Conservation (phyloP, 1,140 invertebrate species). For the Zaprionus kolodkinae region DNA sequence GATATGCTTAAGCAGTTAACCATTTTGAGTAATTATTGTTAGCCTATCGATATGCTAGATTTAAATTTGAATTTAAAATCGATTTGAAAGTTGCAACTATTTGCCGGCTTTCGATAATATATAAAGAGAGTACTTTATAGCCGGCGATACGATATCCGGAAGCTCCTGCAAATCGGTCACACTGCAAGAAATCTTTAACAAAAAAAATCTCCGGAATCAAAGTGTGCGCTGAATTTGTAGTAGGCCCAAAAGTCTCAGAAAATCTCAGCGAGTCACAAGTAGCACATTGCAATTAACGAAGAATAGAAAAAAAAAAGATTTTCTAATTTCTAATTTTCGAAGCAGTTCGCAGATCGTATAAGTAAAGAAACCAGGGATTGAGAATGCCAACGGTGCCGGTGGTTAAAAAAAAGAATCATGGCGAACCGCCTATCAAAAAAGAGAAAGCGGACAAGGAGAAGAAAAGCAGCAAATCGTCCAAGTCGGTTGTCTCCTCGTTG, state of each 20-base stretch:
- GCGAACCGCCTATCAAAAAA: conserved; percentile 4
- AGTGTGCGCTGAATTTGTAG: not conserved
- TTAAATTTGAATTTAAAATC: not conserved
- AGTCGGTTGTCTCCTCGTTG: not conserved
- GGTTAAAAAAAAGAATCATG: not conserved
- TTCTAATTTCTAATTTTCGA: not conserved
- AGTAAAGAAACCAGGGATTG: not conserved
- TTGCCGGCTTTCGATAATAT: not conserved
- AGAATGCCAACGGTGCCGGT: conserved; percentile 16
- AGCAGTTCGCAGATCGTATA: not conserved
- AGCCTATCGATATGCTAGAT: too few relatives aligned
- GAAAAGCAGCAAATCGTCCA: not conserved
- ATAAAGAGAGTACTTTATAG: not conserved
- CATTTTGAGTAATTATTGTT: too few relatives aligned
- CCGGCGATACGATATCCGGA: not conserved
- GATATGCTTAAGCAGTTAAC: not conserved
- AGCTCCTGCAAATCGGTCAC: not conserved
- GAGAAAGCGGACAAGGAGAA: conserved; percentile 11
- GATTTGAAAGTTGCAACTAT: not conserved
- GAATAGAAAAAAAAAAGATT: not conserved
- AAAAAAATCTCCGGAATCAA: not conserved
- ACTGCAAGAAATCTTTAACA: not conserved
- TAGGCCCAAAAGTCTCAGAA: not conserved
- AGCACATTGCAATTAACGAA: not conserved
- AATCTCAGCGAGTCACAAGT: not conserved